Base-by-base conservation (phyloP, 2,113 vertebrate genomes). In the Leiothrix lutea region DNA sequence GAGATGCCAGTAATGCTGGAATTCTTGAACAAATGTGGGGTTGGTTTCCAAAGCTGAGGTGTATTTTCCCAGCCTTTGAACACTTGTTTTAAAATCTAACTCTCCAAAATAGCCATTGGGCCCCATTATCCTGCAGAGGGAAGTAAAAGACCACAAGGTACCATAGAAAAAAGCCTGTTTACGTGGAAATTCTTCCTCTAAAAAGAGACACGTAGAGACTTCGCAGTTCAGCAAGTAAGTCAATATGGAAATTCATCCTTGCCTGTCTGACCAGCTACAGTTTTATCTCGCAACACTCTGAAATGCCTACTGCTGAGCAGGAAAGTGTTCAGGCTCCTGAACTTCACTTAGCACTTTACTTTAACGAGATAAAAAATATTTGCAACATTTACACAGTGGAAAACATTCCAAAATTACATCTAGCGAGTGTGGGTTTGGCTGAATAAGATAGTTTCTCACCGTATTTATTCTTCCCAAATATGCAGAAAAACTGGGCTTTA, bases 181-280 rank as follows among this genome's bases (percentile, higher is more conserved):
- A 95, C 84, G 80, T 73, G 70, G 91, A 96, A 97, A 97, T 91
- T 72, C 70, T 40, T 95, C 47, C 48, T 71, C 62, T 83, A 62
- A 84, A 92, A 54, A 88, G 44, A 80, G 71, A 50, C 72, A 58
- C 12, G 47, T 48, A 58, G 75, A 95, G 94, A 93, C 24, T 67
- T 88, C 44, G 69, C 36, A 65, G 79, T 86, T 92, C 91, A 96
- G 92, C 62, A 96, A 94, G 82, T 89, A 95, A 92, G 94, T 71
- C 80, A 58, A 45, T 31, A 61, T 18, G 12, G 57, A 90, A 95
- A 97, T 50, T 87, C 62, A 88, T 40, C 70, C 90, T 38, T 66
- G 58, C 48, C 38, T 58, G 61, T 36, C 66, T 16, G 56, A 62
- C 74, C 66, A 74, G 71, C 69, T 50, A 71, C 24, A 60, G 57